Percentiles rank a stretch among this genome's conserved stretches.
These are phyloP conservation scores for Caenorhabditis becei DNA, from an alignment of 2,888 invertebrate species.

Conservation along the genomic window DNA sequence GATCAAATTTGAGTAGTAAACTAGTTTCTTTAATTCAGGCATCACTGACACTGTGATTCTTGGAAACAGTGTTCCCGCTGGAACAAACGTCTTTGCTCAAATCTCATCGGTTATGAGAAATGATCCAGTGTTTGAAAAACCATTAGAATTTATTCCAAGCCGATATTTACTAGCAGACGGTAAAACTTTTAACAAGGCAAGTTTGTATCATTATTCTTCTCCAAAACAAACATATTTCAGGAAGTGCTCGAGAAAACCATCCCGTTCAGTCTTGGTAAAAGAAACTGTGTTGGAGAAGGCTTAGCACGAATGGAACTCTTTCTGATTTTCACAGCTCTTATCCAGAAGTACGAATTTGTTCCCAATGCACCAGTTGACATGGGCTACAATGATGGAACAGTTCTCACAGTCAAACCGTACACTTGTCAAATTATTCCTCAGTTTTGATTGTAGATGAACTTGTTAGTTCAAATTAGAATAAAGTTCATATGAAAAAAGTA, in stretches of 20 bases:
- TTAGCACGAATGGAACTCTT: slow-evolving; percentile 68
- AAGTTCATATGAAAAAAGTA: not conserved
- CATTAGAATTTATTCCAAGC: slow-evolving; percentile 64
- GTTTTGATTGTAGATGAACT: not conserved
- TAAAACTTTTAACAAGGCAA: slow-evolving; percentile 56
- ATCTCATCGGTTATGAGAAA: slow-evolving; percentile 61
- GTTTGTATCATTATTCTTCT: not conserved
- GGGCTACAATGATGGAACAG: slow-evolving; percentile 30
- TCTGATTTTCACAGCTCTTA: slow-evolving; percentile 43
- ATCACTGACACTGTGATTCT: slow-evolving; percentile 34
- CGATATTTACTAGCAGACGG: slow-evolving; percentile 64
- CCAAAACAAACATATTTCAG: slow-evolving; percentile 30
- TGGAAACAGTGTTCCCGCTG: slow-evolving; percentile 47
- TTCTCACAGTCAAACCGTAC: slow-evolving; percentile 32
- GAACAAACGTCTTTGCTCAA: slow-evolving; percentile 58
- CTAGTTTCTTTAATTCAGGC: no score
- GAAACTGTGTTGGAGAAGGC: slow-evolving; percentile 69
- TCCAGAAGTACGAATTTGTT: slow-evolving; percentile 56
- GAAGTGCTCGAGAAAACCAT: slow-evolving; percentile 56
- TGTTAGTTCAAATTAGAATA: not conserved
- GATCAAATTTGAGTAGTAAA: no score
- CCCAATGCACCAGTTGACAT: slow-evolving; percentile 33
- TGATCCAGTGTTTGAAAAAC: slow-evolving; percentile 58
- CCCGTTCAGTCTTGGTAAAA: slow-evolving; percentile 69
- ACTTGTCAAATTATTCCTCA: slow-evolving; percentile 30